Base-by-base conservation (phyloP, 2,113 vertebrate genomes). In the Entosphenus tridentatus region DNA sequence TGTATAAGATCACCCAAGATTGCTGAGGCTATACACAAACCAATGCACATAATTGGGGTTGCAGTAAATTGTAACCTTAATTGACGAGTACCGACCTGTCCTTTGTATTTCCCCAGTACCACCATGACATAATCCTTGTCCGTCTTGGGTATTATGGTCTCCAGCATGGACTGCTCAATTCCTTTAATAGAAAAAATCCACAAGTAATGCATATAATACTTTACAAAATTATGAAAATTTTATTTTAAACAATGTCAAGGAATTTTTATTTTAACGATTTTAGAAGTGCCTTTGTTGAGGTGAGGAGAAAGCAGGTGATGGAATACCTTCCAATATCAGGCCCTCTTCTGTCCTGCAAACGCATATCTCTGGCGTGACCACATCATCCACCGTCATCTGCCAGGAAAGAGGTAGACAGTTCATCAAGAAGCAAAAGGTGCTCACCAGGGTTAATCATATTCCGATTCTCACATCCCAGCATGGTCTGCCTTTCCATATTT, bases 311-410 rank as follows among this genome's bases (percentile, higher is more conserved):
- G 21, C 8, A 65, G 21, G 21, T 65, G 21, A 65, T 3, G 62
- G 62, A 65, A 16, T 65, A 89, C 88, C 84, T 55, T 90, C 88
- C 56, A 90, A 72, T 68, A 92, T 71, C 67, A 75, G 77, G 57
- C 86, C 87, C 72, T 83, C 82, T 18, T 88, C 86, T n/a, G 85
- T 87, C 69, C 82, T 81, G 78, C 87, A 90, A 14, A 87, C 82
- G 17, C 88, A 92, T 0, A 75, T 80, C 9, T 75, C 74, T 3
- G 82, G 81, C 2, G 81, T 80, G 70, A 86, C 70, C 56, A 92
- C 85, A 12, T 92, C 88, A 77, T 92, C 87, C 12, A 92, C 74
- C 8, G 77, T 79, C 85, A 92, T 84, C 87, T 90, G 70, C 9
- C 72, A 11, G 54, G 18, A 57, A 65, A 10, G 57, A 58, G 14